Evolutionary conservation across 2,113 vertebrate species (phyloP), one percentile per base, ranked within the genome.

Genomic region (Poicephalus gulielmi): DNA sequence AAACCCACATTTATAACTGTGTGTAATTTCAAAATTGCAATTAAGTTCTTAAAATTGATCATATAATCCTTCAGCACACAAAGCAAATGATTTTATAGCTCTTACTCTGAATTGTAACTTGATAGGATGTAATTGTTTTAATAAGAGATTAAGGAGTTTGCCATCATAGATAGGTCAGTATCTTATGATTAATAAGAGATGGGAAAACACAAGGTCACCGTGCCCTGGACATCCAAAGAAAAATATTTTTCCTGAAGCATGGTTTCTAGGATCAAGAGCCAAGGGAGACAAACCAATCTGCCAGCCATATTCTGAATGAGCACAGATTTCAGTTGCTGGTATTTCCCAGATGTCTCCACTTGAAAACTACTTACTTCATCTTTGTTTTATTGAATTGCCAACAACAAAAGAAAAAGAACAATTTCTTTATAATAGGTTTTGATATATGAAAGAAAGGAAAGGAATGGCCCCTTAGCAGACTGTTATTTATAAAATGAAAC

Each of bases 401-500:
- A 73, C 60, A 90, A 77, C 71, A 92, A 91, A 94, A 92, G 82
- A 73, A 88, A 63, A 94, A 64, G 33, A 94, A 44, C 15, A 8
- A 28, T 49, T 93, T 79, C 35, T 93, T 94, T 88, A 28, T 64
- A 92, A 76, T 84, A 52, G 64, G 91, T 86, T 96, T 80, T 92
- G 93, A 90, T 96, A 78, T 67, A 52, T 75, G 71, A 91, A 87
- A 76, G 70, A 46, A 74, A 55, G 78, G 95, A 97, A 96, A 93
- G 86, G 96, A 96, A 97, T 95, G 95, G 94, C 90, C 95, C 71
- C 52, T 94, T 88, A 95, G 93, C 86, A 82, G 78, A 79, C 57
- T 74, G 79, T 94, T 95, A 70, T 90, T 95, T 89, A 64, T 79
- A 82, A 93, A 88, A 79, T 60, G 88, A 93, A 97, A 73, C 76